These are phyloP conservation scores for Ectemnius continuus DNA, from an alignment of 2,888 invertebrate species.

Conservation along the genomic window DNA sequence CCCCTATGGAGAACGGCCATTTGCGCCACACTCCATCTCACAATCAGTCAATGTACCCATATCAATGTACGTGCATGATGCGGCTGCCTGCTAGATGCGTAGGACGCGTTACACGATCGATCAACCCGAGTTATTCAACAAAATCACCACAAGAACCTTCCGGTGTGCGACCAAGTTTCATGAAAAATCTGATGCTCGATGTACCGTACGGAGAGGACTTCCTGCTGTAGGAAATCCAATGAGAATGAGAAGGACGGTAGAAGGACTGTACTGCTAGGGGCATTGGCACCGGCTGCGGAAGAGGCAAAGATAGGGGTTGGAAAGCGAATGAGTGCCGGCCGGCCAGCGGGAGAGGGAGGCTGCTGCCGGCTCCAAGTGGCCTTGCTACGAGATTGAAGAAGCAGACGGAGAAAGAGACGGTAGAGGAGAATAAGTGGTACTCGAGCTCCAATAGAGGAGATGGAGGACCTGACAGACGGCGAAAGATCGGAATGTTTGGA, in stretches of 20 bases:
- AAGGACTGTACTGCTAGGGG: constrained; percentile 41
- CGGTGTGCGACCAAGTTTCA: background rate
- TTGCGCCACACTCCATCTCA: constrained; percentile 16
- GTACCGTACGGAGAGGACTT: constrained; percentile 6
- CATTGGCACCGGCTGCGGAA: constrained; percentile 50
- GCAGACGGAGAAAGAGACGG: constrained; percentile 56
- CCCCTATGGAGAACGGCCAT: constrained; percentile 45
- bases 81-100: too few relatives aligned
- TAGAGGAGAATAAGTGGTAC: constrained; percentile 73
- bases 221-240: constrained; percentile 38
- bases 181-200: background rate
- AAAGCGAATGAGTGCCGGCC: constrained; percentile 21
- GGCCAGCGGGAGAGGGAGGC: constrained; percentile 41
- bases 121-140: too few relatives aligned
- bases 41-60: too few relatives aligned
- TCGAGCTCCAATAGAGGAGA: constrained; percentile 59
- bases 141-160: too few relatives aligned
- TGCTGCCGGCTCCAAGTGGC: constrained; percentile 27
- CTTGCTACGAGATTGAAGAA: constrained; percentile 45
- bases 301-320: constrained; percentile 12
- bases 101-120: too few relatives aligned
- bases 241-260: constrained; percentile 19
- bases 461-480: constrained; percentile 68
- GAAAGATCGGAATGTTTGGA: constrained; percentile 77
- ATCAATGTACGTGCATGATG: too few relatives aligned